Percentiles rank a stretch among this genome's conserved stretches.
Conservation (phyloP, 1,140 invertebrate genomes). For the Linepithema humile region DNA sequence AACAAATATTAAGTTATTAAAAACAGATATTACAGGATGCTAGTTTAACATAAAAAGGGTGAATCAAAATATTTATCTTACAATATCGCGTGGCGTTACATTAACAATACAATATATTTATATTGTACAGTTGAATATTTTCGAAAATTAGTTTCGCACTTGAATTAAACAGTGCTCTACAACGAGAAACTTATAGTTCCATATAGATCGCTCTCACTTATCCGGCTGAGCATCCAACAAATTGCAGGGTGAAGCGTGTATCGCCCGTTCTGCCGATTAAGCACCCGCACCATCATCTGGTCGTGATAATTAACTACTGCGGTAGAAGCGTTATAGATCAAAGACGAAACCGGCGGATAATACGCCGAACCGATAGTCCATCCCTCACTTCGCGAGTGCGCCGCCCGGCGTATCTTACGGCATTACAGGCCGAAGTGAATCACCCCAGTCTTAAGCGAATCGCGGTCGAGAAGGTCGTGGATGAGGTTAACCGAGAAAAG, state of each 20-base stretch:
- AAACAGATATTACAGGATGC: neutral
- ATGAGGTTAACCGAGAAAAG: conserved; percentile 69
- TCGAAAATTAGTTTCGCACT: too few relatives aligned
- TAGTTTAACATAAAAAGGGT: neutral
- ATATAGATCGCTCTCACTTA: neutral
- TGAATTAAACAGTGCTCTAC: too few relatives aligned
- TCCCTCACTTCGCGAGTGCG: conserved; percentile 8
- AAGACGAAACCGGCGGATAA: neutral
- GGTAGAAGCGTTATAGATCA: conserved; percentile 46
- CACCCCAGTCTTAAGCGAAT: conserved; percentile 66
- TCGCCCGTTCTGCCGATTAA: neutral
- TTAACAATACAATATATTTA: neutral
- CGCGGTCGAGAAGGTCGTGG: conserved; percentile 49
- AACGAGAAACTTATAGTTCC: neutral
- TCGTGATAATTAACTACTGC: conserved; percentile 2
- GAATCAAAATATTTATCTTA: neutral
- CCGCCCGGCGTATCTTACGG: conserved; percentile 2
- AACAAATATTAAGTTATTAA: conserved; percentile 70
- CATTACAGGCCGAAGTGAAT: conserved; percentile 56
- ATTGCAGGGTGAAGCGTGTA: neutral
- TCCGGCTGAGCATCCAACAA: neutral
- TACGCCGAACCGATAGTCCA: neutral
- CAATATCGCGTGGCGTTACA: neutral
- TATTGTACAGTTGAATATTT: too few relatives aligned
- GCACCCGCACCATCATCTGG: neutral